phyloP scores from a whole-genome alignment of 2,888 invertebrate species.

The Serrognathus titanus region DNA sequence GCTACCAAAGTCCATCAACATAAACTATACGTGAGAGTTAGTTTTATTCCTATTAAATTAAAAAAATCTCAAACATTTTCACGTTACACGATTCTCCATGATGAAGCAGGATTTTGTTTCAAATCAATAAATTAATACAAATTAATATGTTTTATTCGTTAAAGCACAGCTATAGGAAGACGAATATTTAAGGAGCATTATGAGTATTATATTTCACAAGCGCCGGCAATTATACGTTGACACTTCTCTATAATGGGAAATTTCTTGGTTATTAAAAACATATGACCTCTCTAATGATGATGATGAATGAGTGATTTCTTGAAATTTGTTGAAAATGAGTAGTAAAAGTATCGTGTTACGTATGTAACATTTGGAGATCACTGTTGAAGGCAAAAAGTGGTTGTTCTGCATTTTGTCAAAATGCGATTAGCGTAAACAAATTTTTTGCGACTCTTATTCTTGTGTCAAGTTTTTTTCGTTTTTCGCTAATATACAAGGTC shows the following conservation, averaged over 20 bases:
- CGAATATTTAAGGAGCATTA: too few relatives aligned
- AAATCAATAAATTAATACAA: too few relatives aligned
- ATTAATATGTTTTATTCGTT: too few relatives aligned
- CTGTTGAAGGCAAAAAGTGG: background rate
- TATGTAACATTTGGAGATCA: background rate
- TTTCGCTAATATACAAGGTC: too few relatives aligned
- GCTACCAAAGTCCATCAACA: conserved; percentile 5
- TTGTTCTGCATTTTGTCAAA: background rate
- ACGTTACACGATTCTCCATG: too few relatives aligned
- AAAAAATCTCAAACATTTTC: too few relatives aligned
- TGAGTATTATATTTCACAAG: conserved; percentile 15
- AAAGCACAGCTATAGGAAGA: too few relatives aligned
- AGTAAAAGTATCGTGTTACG: background rate
- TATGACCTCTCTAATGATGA: conserved; percentile 18
- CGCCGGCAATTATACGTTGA: conserved; percentile 23
- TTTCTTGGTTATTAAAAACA: conserved; percentile 26
- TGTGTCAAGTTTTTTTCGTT: too few relatives aligned
- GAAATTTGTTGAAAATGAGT: conserved; percentile 15
- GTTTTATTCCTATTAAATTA: too few relatives aligned
- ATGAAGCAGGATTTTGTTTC: too few relatives aligned
- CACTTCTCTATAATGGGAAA: conserved; percentile 24
- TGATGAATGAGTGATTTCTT: conserved; percentile 21
- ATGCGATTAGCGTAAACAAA: background rate
- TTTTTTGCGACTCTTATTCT: too few relatives aligned
- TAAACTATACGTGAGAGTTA: background rate